Conservation (phyloP, 2,797 vertebrate genomes). For the Coregonus suidteri region DNA sequence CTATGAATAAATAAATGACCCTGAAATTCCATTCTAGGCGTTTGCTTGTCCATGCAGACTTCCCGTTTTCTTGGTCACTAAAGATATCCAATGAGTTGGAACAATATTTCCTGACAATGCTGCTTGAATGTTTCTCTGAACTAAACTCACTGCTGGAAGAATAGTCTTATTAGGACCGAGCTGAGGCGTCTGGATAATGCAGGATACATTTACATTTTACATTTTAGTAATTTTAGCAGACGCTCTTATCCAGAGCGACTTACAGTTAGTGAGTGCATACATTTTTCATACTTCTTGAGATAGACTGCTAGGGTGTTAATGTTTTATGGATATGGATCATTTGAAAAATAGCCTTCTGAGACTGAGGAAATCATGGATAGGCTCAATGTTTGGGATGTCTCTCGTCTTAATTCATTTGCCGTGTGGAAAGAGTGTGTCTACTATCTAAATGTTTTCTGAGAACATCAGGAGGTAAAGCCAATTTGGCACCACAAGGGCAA, state of each 20-base stretch:
- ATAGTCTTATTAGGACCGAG: too few relatives aligned
- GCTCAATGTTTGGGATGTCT: background rate
- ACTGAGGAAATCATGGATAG: background rate
- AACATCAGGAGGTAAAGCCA: background rate
- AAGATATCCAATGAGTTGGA: background rate
- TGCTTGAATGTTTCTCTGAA: background rate
- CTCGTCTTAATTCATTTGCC: background rate
- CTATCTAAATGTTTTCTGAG: background rate
- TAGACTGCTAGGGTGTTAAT: background rate
- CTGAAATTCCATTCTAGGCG: too few relatives aligned
- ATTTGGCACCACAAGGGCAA: too few relatives aligned
- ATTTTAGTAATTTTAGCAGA: too few relatives aligned
- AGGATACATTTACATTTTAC: too few relatives aligned
- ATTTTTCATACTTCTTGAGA: background rate
- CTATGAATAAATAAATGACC: too few relatives aligned
- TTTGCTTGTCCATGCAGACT: background rate
- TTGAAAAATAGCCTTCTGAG: background rate
- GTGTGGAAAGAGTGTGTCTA: background rate
- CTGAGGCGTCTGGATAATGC: background rate
- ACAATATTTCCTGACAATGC: background rate
- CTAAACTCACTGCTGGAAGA: background rate
- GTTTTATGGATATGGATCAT: background rate
- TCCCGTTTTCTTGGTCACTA: background rate
- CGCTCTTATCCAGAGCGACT: too few relatives aligned
- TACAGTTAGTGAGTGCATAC: too few relatives aligned